phyloP scores from a whole-genome alignment of 1,140 invertebrate genomes.

The Macrocentrus cingulum region DNA sequence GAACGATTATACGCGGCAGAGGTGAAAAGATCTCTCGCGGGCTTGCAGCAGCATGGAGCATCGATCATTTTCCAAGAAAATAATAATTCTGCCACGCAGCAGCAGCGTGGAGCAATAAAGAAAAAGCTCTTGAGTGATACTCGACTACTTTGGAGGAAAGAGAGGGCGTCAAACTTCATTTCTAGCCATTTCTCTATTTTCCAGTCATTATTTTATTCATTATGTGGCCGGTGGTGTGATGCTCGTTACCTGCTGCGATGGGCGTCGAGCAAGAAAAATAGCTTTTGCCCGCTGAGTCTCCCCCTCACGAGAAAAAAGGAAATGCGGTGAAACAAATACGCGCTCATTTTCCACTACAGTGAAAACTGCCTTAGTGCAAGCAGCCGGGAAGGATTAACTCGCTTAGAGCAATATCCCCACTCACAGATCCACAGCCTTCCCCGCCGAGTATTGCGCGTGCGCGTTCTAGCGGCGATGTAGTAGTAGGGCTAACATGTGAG shows the following conservation, averaged over 20 bases:
- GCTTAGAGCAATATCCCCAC: no score
- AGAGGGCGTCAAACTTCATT: background rate
- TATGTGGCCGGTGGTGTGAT: background rate
- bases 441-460: no score
- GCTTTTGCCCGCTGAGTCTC: background rate
- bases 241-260: background rate
- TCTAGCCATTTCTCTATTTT: background rate
- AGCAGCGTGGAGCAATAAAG: background rate
- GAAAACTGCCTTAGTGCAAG: no score
- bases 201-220: background rate
- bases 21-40: background rate
- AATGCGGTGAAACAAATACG: no score
- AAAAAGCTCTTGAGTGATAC: constrained; percentile 12
- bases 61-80: background rate
- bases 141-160: background rate
- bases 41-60: background rate
- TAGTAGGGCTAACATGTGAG: no score
- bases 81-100: background rate
- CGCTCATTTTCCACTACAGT: background rate
- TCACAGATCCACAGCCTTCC: no score
- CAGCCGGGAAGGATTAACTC: no score
- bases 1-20: background rate
- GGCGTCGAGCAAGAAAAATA: background rate
- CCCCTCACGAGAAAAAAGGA: no score
- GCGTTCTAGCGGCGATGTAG: no score